phyloP scores from a whole-genome alignment of 2,113 vertebrate species.

The Zosterops pallidus region DNA sequence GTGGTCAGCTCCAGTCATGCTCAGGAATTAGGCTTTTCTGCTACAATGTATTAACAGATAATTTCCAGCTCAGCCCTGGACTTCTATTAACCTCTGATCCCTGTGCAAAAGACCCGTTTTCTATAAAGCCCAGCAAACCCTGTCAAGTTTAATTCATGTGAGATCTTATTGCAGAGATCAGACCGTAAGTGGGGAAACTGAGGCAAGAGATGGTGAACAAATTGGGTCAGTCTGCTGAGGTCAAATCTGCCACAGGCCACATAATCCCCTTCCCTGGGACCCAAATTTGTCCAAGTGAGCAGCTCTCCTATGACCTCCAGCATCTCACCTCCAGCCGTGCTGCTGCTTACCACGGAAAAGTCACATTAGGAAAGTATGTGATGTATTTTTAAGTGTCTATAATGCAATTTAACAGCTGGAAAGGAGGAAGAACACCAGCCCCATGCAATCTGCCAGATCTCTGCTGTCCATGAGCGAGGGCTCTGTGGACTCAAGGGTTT shows the following conservation, averaged over 20 bases:
- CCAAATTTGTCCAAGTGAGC: not conserved
- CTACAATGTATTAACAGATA: not conserved
- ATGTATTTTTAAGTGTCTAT: slow-evolving; percentile 56
- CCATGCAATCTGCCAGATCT: not conserved
- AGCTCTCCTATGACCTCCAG: not conserved
- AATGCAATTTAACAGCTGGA: slow-evolving; percentile 61
- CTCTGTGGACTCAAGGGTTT: not conserved
- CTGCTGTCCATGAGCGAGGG: not conserved
- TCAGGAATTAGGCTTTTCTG: not conserved
- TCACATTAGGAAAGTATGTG: slow-evolving; percentile 55
- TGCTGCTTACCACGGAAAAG: slow-evolving; percentile 4
- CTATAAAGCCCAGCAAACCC: not conserved
- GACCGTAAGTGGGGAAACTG: not conserved
- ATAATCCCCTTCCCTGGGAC: not conserved
- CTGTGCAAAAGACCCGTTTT: not conserved
- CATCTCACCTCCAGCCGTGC: not conserved
- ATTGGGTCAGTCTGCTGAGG: not conserved
- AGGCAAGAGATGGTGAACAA: not conserved
- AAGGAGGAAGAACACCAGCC: slow-evolving; percentile 7
- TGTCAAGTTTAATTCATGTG: not conserved
- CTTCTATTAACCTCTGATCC: not conserved
- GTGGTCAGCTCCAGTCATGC: not conserved
- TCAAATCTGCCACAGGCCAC: fast-evolving
- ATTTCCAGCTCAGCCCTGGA: not conserved
- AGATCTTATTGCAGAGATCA: not conserved